phyloP scores from a whole-genome alignment of 2,888 invertebrate species.

The Neelides folsomi region DNA sequence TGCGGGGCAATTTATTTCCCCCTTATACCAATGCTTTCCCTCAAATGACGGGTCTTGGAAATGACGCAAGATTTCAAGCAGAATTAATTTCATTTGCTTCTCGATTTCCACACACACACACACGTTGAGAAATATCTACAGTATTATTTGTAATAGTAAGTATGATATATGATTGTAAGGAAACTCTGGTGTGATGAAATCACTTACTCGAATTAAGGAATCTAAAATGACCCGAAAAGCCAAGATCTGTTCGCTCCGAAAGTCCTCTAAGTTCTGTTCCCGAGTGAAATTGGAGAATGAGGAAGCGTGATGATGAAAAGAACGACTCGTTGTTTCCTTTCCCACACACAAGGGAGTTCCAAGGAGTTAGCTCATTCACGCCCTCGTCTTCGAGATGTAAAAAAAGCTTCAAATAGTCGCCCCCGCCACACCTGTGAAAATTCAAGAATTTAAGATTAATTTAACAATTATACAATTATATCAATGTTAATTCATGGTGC shows the following conservation, averaged over 20 bases:
- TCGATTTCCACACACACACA: no score
- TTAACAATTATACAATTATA: background rate
- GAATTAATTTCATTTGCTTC: no score
- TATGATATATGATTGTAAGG: no score
- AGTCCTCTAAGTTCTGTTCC: slow-evolving; percentile 15
- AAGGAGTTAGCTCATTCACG: slow-evolving; percentile 62
- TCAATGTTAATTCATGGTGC: background rate
- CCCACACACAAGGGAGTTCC: slow-evolving; percentile 61
- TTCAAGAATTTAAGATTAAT: background rate
- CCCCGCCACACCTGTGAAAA: slow-evolving; percentile 56
- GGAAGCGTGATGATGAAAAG: slow-evolving; percentile 59
- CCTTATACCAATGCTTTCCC: no score
- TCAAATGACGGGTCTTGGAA: no score
- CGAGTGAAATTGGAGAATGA: slow-evolving; percentile 61
- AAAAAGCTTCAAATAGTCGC: slow-evolving; percentile 65
- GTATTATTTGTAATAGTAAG: no score
- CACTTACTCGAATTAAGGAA: slow-evolving; percentile 31
- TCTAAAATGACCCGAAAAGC: slow-evolving; percentile 26
- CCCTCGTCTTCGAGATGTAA: slow-evolving; percentile 54
- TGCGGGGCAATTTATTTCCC: no score
- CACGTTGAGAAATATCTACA: no score
- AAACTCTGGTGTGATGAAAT: background rate
- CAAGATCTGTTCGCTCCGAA: slow-evolving; percentile 9
- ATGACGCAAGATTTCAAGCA: no score
- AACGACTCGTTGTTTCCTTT: slow-evolving; percentile 54